Evolutionary conservation across 2,888 invertebrate genomes (phyloP).

Genomic region (Mesorhabditis spiculigera): DNA sequence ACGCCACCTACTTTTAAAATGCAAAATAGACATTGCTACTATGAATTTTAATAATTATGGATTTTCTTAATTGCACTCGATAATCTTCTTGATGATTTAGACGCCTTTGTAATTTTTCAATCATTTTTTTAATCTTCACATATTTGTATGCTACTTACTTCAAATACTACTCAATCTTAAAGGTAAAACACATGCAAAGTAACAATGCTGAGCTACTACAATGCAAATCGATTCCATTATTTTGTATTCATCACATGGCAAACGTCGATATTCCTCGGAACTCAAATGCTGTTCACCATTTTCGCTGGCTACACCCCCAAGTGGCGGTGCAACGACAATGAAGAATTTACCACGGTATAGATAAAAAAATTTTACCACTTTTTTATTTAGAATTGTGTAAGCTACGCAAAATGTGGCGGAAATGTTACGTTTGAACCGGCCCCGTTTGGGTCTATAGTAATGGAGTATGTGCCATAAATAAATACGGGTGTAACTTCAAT

Average conservation of each 20-base stretch:
- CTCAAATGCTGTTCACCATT: background rate
- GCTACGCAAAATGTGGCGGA: background rate
- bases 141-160: no score
- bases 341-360: background rate
- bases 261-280: background rate
- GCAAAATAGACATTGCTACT: no score
- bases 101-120: no score
- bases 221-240: constrained; percentile 4
- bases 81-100: no score
- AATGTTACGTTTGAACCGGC: background rate
- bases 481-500: no score
- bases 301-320: constrained; percentile 4
- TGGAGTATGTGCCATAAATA: background rate
- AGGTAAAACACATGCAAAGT: no score
- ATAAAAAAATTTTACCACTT: background rate
- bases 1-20: no score
- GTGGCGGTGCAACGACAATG: constrained; percentile 1
- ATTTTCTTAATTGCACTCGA: no score
- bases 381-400: constrained; percentile 1
- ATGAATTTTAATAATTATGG: no score
- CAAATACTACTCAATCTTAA: no score
- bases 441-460: background rate
- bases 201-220: background rate
- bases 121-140: no score
- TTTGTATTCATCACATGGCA: background rate